These are phyloP conservation scores for Meloidogyne chitwoodi DNA, from an alignment of 1,140 invertebrate species.

Conservation along the genomic window DNA sequence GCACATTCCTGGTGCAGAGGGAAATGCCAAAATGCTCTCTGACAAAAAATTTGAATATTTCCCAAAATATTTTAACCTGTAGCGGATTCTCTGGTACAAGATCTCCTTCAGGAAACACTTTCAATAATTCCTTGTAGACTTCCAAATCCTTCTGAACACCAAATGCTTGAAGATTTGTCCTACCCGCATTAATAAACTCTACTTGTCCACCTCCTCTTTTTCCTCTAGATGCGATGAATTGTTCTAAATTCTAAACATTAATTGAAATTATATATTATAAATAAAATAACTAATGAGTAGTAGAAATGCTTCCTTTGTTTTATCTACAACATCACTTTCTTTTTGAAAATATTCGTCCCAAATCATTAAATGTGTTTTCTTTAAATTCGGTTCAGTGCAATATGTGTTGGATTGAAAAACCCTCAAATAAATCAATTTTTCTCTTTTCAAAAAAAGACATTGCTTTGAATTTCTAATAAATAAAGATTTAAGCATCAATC, in stretches of 20 bases:
- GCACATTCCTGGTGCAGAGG: slow-evolving; percentile 88
- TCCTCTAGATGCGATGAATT: slow-evolving; percentile 37
- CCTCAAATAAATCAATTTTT: neutral
- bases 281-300: neutral
- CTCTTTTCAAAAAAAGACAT: neutral
- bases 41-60: too few species aligned
- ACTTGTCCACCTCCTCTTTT: slow-evolving; percentile 70
- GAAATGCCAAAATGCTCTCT: slow-evolving; percentile 72
- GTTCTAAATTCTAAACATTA: slow-evolving; percentile 24
- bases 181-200: slow-evolving; percentile 84
- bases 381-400: neutral
- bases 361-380: neutral
- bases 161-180: slow-evolving; percentile 83
- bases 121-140: slow-evolving; percentile 80
- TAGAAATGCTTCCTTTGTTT: neutral
- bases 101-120: slow-evolving; percentile 85
- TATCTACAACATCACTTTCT: neutral
- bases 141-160: slow-evolving; percentile 78
- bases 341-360: slow-evolving; percentile 1
- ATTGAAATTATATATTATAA: neutral
- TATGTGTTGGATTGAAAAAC: neutral
- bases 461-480: neutral
- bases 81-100: slow-evolving; percentile 76
- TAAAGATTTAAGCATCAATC: neutral
- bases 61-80: too few species aligned